Evolutionary conservation across 64 coral and sea anemone species (phyloP), one percentile per base, ranked within the genome.

Genomic region (Dendrophyllia cribrosa): DNA sequence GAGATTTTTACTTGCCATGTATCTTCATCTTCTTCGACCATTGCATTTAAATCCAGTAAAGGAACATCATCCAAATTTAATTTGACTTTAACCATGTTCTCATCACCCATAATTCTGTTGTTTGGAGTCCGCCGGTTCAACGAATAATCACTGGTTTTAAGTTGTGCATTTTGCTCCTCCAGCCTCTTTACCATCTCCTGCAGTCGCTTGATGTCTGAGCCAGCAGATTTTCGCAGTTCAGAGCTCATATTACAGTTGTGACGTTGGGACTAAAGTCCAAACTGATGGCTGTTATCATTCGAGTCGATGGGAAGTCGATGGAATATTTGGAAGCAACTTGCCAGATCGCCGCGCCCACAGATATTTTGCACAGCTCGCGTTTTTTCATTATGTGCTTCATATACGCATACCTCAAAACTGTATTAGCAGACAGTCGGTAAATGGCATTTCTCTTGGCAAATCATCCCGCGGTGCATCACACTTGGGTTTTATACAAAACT

Each of bases 1-100:
- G 45, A 66, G 7, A 44, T 10, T 2, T 17, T 72, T 79, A 82
- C 82, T 94, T 83, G 90, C 95, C 95, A 97, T 14, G 86, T 94
- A 85, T 97, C 95, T 75, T 97, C 95, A 51, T 97, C 95, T 91
- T 97, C 95, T 14, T 89, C 76, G 43, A 79, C 92, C 66, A 76
- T 70, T 65, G 93, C 88, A 69, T 62, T 94, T 43, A 97, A 69
- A 94, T 97, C 87, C 64, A 97, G 59, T 61, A 97, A 75, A 8
- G 82, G 88, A 4, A 97, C 95, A 88, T 94, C 95, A 83, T 97
- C 95, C n/a, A 97, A 88, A 65, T 87, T 81, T 59, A 97, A 79
- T 58, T 91, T 91, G 19, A 92, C 91, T 84, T 84, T 84, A 0
- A 84, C 80, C 80, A 84, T 84, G 44, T 49, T 68, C 5, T 84